Evolutionary conservation across 1,140 invertebrate genomes (phyloP).

Genomic region (Galleria mellonella): DNA sequence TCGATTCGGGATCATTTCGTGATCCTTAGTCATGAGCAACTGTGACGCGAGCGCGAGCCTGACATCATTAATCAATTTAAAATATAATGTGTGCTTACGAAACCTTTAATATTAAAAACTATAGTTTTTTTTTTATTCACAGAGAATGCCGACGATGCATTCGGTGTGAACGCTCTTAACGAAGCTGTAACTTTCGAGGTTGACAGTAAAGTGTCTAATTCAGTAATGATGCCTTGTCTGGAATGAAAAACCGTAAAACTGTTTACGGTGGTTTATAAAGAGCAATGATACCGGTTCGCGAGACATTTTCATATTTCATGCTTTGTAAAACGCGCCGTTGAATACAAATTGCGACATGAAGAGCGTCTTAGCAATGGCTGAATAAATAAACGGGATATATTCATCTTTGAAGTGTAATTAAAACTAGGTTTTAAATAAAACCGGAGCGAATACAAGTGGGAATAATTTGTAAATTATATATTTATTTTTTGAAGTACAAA

Average conservation of each 20-base stretch:
- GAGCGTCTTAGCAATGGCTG: conserved; percentile 9
- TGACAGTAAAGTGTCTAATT: conserved; percentile 8
- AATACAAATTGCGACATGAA: conserved; percentile 17
- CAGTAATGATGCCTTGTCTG: conserved; percentile 7
- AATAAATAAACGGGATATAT: conserved; percentile 11
- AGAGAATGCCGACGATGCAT: too few species aligned
- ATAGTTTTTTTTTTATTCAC: too few species aligned
- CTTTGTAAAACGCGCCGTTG: conserved; percentile 8
- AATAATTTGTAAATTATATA: too few species aligned
- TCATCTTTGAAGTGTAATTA: neutral
- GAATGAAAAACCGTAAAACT: conserved; percentile 18
- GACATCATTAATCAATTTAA: too few species aligned
- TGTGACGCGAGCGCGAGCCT: too few species aligned
- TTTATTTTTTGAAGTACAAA: too few species aligned
- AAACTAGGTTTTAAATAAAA: neutral
- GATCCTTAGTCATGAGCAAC: too few species aligned
- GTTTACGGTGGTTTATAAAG: conserved; percentile 11
- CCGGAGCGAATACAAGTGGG: too few species aligned
- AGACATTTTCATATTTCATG: conserved; percentile 19
- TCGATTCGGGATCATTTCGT: too few species aligned
- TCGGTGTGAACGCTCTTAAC: too few species aligned
- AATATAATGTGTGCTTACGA: too few species aligned
- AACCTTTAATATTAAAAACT: too few species aligned
- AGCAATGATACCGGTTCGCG: conserved; percentile 2
- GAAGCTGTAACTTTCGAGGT: neutral